Conservation (phyloP, 2,797 vertebrate genomes). For the Zenarchopterus dispar region DNA sequence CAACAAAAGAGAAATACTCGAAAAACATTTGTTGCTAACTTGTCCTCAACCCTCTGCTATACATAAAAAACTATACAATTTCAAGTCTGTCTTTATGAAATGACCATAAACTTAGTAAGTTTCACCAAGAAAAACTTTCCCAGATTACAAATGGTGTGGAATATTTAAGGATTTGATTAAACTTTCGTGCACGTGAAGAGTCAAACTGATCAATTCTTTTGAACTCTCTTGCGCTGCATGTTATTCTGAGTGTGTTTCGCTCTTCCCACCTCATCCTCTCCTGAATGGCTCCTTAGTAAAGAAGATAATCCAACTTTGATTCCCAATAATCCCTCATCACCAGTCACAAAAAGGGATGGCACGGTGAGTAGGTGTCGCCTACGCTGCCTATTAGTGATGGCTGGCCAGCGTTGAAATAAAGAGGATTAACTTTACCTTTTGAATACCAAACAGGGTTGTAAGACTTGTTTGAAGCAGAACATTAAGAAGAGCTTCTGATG, state of each 20-base stretch:
- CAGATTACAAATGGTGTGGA: constrained; percentile 7
- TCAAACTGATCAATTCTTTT: constrained; percentile 39
- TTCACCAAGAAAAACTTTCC: neutral
- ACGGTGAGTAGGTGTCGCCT: constrained; percentile 3
- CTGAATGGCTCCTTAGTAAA: constrained; percentile 9
- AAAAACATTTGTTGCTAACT: no score
- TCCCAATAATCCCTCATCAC: constrained; percentile 46
- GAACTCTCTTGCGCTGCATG: constrained; percentile 7
- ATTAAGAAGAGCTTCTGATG: no score
- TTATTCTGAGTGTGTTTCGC: constrained; percentile 32
- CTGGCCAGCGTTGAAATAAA: constrained; percentile 13
- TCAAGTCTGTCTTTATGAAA: constrained; percentile 4
- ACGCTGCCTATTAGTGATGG: constrained; percentile 5
- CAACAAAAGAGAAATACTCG: no score
- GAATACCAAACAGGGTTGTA: constrained; percentile 1
- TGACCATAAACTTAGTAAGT: neutral
- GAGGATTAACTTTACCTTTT: constrained; percentile 4
- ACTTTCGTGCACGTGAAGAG: constrained; percentile 9
- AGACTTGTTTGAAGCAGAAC: no score
- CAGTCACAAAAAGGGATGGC: constrained; percentile 11
- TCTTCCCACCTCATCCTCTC: constrained; percentile 23
- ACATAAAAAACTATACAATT: no score
- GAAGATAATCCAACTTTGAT: constrained; percentile 54
- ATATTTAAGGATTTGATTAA: constrained; percentile 20
- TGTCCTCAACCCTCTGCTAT: no score